Evolutionary conservation across 2,797 vertebrate genomes (phyloP), one percentile per base, ranked within the genome.

Genomic region (Ibycter americanus): DNA sequence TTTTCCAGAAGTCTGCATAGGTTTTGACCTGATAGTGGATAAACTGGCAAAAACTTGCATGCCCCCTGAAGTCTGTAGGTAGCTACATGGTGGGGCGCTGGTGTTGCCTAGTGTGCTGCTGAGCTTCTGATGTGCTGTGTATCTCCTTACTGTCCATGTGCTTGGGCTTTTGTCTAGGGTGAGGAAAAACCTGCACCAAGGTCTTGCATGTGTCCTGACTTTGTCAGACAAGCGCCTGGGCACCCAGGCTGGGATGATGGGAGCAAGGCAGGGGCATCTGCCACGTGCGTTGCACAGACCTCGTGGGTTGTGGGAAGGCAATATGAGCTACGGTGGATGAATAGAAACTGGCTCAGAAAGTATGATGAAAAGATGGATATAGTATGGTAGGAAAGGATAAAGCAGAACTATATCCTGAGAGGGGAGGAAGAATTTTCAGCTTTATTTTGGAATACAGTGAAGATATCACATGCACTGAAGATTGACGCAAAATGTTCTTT

Each of bases 71-170:
- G 51, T 55, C 29, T 29, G 56, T 11, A 55, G 34, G 4, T 12
- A 34, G 15, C 15, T 47, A 16, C 23, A 13, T 20, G 12, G 20
- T 10, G 14, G 38, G 38, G 5, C 15, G 49, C 16, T 44, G 20
- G 3, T 54, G 63, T 52, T 15, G 5, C n/a, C 6, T 17, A 18
- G 9, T 3, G 10, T 22, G 16, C 8, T 26, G 26, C 31, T 2
- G 6, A 65, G 29, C 19, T 20, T 81, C 21, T 68, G 55, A 58
- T 1, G 0, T 20, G 18, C 5, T 20, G 31, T 1, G 0, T 58
- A n/a, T 23, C 44, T 56, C 42, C 29, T 54, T 63, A 31, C 7
- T n/a, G 21, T 34, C 17, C 47, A 12, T 31, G 17, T 38, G 29
- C 25, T 51, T 56, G 9, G 27, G 8, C 27, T 49, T 71, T 65